Conservation (phyloP, 2,888 invertebrate genomes). For the Chamaedrilus cognettii region DNA sequence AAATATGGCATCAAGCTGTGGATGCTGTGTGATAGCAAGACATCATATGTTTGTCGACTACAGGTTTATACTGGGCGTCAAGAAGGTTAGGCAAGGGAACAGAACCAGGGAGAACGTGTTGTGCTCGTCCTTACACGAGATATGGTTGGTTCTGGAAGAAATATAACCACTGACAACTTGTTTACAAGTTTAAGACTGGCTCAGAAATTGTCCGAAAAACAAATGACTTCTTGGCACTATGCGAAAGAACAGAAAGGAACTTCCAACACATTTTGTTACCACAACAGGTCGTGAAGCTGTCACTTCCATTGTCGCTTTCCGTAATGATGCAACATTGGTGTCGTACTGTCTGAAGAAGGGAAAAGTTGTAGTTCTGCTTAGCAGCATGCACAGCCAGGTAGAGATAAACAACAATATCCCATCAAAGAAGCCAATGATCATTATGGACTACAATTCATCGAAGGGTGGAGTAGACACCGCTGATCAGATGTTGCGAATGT, state of each 20-base stretch:
- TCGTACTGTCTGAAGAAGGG: slow-evolving; percentile 3
- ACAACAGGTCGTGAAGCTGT: neutral
- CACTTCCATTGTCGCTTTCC: neutral
- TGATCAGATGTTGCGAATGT: neutral
- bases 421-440: slow-evolving; percentile 10
- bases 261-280: neutral
- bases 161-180: neutral
- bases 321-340: neutral
- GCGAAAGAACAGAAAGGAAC: slow-evolving; percentile 8
- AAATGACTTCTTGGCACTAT: slow-evolving; percentile 13
- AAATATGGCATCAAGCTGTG: neutral
- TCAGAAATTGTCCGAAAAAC: neutral
- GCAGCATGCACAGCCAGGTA: neutral
- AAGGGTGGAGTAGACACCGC: slow-evolving; percentile 6
- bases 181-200: neutral
- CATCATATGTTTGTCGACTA: neutral
- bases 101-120: neutral
- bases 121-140: neutral
- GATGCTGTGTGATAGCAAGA: neutral
- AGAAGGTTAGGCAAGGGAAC: neutral
- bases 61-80: neutral
- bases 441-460: slow-evolving; percentile 14
- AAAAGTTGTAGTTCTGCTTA: slow-evolving; percentile 8
- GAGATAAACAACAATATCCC: neutral
- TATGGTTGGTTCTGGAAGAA: neutral